Evolutionary conservation across 2,113 vertebrate species (phyloP), one percentile per base, ranked within the genome.

Genomic region (Cyanoderma ruficeps): DNA sequence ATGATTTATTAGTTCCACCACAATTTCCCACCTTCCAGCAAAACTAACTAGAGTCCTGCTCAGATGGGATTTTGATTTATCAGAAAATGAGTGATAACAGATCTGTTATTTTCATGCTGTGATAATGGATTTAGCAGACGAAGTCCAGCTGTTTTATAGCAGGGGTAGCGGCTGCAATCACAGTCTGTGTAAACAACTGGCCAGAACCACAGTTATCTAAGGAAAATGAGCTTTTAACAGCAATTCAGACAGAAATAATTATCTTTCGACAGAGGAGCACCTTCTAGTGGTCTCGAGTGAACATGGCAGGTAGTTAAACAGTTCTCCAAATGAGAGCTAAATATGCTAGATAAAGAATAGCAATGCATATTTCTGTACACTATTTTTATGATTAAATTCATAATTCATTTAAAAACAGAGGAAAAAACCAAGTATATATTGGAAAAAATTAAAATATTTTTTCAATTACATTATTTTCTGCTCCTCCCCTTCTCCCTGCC

Each of bases 281-380:
- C 97, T 50, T 95, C 97, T 97, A 96, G 97, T 97, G 98, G 97
- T 92, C 6, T 18, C 11, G 15, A 63, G 27, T 89, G 79, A 78
- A n/a, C 30, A 96, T 39, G 65, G 67, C 97, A 95, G 61, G 30
- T 88, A 41, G 28, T 60, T 78, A 44, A 85, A 84, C 20, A 39
- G 46, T 16, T 67, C 18, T 75, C 17, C 42, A 49, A 50, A 39
- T 27, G 44, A 56, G 22, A 35, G 0, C 0, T 49, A 52, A 74
- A 39, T 59, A 13, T 19, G 13, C 23, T 46, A 35, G 41, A 44
- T 10, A 9, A 57, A 63, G 2, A 35, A 50, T 22, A 84, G n/a
- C 28, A 74, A 39, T 76, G 31, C 35, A 5, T 87, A 37, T 28
- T 93, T 95, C 30, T 68, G 15, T 63, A 56, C 2, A 17, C 17